A percentile compares a stretch with the other conserved stretches of the same genome.
Evolutionary conservation across 2,888 invertebrate species (phyloP).

Genomic region (Steinernema carpocapsae): DNA sequence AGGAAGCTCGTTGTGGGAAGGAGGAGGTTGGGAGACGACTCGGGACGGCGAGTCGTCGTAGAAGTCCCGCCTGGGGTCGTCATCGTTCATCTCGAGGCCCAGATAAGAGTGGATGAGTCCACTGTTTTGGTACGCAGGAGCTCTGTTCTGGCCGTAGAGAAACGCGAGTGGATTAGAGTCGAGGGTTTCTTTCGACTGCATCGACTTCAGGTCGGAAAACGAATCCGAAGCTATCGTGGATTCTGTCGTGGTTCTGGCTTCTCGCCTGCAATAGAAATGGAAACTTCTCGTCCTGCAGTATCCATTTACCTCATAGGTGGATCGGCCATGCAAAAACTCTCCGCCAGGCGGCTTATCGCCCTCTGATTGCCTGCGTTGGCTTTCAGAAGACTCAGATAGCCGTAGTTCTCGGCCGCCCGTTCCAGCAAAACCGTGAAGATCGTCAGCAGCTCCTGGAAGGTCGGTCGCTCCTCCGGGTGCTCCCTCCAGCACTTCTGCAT

Average conservation of each 20-base stretch:
- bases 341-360: constrained; percentile 2
- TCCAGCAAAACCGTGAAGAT: constrained; percentile 59
- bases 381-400: constrained; percentile 25
- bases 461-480: constrained; percentile 56
- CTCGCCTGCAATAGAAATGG: neutral
- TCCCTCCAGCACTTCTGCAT: constrained; percentile 64
- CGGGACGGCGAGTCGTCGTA: neutral
- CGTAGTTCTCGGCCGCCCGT: constrained; percentile 42
- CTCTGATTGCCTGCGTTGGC: neutral
- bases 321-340: constrained; percentile 25
- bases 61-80: neutral
- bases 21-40: neutral
- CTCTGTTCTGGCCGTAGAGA: no score
- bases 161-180: no score
- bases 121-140: no score
- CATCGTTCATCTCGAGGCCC: no score
- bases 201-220: no score
- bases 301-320: neutral
- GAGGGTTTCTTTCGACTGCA: no score
- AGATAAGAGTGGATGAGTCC: no score
- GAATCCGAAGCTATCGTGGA: constrained; percentile 18
- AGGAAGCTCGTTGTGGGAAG: neutral
- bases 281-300: neutral
- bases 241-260: constrained; percentile 1
- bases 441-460: constrained; percentile 58